Percentiles rank a stretch among this genome's conserved stretches.
phyloP scores from a whole-genome alignment of 2,888 invertebrate genomes.

The Ormyrus pomaceus region DNA sequence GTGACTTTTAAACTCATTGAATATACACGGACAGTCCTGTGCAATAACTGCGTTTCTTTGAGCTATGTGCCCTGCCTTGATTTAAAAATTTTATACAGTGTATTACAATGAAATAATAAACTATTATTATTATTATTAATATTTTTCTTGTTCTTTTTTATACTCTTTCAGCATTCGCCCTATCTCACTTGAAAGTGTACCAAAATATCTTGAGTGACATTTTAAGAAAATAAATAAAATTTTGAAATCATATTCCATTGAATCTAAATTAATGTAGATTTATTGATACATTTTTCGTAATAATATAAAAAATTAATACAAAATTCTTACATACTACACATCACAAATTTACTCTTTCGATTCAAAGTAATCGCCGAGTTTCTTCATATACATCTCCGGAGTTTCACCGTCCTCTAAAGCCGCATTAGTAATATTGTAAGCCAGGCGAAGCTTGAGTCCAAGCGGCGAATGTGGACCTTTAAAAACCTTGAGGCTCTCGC shows the following conservation, averaged over 20 bases:
- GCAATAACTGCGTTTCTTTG: constrained; percentile 58
- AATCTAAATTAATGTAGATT: too few species aligned
- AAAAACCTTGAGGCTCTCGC: constrained; percentile 45
- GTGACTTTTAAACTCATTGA: constrained; percentile 27
- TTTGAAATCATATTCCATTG: too few species aligned
- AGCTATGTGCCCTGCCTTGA: constrained; percentile 57
- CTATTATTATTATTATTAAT: constrained; percentile 55
- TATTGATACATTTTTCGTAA: too few species aligned
- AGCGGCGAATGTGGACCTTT: constrained; percentile 3
- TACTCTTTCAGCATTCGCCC: too few species aligned
- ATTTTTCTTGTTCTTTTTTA: constrained; percentile 1
- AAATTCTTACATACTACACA: too few species aligned
- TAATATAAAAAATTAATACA: too few species aligned
- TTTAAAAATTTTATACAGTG: constrained; percentile 58
- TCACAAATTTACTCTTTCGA: too few species aligned
- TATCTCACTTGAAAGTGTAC: too few species aligned
- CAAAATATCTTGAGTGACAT: too few species aligned
- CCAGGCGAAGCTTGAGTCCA: constrained; percentile 33
- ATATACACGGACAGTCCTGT: constrained; percentile 55
- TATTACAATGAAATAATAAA: constrained; percentile 58
- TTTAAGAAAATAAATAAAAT: too few species aligned
- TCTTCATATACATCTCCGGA: constrained; percentile 35
- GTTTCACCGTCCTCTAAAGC: neutral
- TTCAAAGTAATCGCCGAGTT: constrained; percentile 51
- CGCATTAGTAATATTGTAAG: constrained; percentile 8